Base-by-base conservation (phyloP, 1,140 invertebrate species). In the Antheraea pernyi region DNA sequence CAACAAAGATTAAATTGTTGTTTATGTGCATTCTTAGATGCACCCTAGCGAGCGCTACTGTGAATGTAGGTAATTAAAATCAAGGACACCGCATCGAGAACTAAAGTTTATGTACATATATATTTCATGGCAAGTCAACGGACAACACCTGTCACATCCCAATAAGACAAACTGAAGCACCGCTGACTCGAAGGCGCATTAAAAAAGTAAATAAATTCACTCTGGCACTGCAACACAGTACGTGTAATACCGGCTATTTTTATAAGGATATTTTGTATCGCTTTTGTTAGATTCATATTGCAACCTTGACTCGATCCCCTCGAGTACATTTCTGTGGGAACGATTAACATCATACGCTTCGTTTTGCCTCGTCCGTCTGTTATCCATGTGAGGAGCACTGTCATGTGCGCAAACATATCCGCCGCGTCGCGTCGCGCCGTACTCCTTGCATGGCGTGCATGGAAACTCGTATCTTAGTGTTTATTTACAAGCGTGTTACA, bases 231-330 rank as follows among this genome's bases (percentile, higher is more conserved):
- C 73, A 70, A 58, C 66, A n/a, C 61, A 63, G 37, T 63, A 75
- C 76, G 68, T 80, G 75, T 82, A 78, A 80, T 70, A 70, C 74
- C 76, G 77, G 59, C 77, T 82, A 80, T 76, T 84, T 83, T 85
- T 82, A 37, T 53, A 46, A 16, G 16, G 18, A 65, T 48, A 48
- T 22, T 46, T 48, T 46, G 39, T 39, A 59, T 22, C 72, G 72
- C 86, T 84, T 88, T 88, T 87, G 77, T 85, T 79, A 81, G 76
- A 86, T 88, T 88, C 81, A 79, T 80, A 80, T 77, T 63, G 80
- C 75, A 88, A 84, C 87, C 87, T 88, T 86, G 84, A 83, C 80
- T 82, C 74, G 79, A 77, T 80, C 77, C 84, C 85, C 80, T 83
- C 64, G 18, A 46, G 19, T 19, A 65, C 70, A 80, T 76, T 78